Conservation (phyloP, 2,888 invertebrate species). For the Tanytarsus gracilentus region DNA sequence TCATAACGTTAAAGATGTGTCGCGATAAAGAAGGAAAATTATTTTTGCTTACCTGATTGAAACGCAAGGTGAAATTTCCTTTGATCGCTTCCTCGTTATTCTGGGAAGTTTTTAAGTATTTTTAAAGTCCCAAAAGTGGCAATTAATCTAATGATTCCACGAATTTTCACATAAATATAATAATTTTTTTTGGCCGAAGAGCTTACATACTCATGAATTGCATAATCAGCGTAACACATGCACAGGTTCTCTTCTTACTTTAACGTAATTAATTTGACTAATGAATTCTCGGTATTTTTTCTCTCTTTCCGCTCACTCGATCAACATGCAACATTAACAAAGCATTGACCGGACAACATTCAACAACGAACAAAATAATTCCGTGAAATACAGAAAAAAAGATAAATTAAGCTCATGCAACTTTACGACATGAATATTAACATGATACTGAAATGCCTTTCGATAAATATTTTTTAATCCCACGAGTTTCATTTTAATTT, state of each 20-base stretch:
- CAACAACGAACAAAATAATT: slow-evolving; percentile 14
- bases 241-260: neutral
- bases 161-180: too few relatives aligned
- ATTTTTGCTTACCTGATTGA: too few relatives aligned
- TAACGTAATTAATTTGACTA: slow-evolving; percentile 19
- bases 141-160: slow-evolving; percentile 18
- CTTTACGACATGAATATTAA: slow-evolving; percentile 29
- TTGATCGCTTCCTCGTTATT: too few relatives aligned
- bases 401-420: slow-evolving; percentile 29
- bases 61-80: too few relatives aligned
- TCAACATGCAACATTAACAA: neutral
- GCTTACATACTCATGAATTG: slow-evolving; percentile 15
- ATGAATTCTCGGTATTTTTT: slow-evolving; percentile 27
- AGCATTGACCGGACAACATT: neutral
- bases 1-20: too few relatives aligned
- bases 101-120: too few relatives aligned
- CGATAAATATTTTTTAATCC: slow-evolving; percentile 24
- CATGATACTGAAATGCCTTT: slow-evolving; percentile 26
- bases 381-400: slow-evolving; percentile 24
- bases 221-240: slow-evolving; percentile 11
- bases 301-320: neutral
- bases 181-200: too few relatives aligned
- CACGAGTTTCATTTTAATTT: neutral
- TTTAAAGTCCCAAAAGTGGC: too few relatives aligned
- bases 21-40: too few relatives aligned